Evolutionary conservation across 1,140 invertebrate genomes (phyloP), one percentile per base, ranked within the genome.

Genomic region (Scaptomyza montana): DNA sequence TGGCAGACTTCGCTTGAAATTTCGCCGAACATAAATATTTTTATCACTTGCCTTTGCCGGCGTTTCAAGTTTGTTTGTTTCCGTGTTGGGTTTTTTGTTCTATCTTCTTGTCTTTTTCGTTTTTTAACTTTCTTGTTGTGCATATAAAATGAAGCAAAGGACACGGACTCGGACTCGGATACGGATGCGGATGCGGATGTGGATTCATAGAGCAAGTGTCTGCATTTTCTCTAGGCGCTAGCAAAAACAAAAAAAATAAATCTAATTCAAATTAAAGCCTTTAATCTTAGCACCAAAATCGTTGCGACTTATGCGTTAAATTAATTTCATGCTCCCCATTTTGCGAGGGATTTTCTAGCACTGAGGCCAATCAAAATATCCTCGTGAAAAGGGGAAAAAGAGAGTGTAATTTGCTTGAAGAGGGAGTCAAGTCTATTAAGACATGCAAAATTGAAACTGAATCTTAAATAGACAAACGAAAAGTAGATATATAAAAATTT

Each of bases 241-340:
- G 3, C 21, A 21, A 21, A 21, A 4, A 36, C 36, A 16, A 46
- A 39, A 19, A 43, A 33, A 12, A 28, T 7, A 65, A 53, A 74
- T 64, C 77, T 78, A 86, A 86, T 87, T 86, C 81, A 66, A 72
- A 86, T 86, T 71, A 87, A 86, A 86, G 74, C 78, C 81, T 70
- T 78, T 75, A 69, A 61, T 72, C 71, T 68, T 25, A 19, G 43
- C 21, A 46, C 47, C 13, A 65, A 77, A 64, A 64, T 43, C 59
- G 57, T 25, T 12, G 59, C 64, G 62, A 67, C 51, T 76, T 76
- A 49, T 33, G 66, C 60, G 49, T 65, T 71, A 77, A 84, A 85
- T 80, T 77, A 77, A 79, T 85, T 85, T 82, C 71, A 74, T 60
- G 50, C 45, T 62, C n/a, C 25, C 6, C 19, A 8, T 21, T 50